These are phyloP conservation scores for Apteryx mantelli DNA, from an alignment of 2,113 vertebrate species.

Conservation along the genomic window DNA sequence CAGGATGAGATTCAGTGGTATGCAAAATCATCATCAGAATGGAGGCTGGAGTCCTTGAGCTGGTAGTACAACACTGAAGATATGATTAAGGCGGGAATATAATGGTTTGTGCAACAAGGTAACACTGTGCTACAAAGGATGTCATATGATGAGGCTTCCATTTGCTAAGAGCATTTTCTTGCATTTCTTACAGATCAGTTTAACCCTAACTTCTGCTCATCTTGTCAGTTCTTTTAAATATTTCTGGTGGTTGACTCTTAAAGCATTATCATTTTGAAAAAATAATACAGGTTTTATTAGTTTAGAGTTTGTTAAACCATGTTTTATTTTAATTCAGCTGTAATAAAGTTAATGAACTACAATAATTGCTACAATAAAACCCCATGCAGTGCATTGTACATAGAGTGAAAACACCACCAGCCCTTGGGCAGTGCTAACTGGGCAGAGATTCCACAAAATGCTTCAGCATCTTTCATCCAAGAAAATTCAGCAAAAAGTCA, in stretches of 20 bases:
- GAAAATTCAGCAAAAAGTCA: background rate
- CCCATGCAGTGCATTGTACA: background rate
- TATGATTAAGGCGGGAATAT: background rate
- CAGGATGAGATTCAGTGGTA: background rate
- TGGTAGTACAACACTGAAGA: background rate
- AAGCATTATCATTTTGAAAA: slow-evolving; percentile 28
- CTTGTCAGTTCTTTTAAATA: background rate
- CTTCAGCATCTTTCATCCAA: background rate
- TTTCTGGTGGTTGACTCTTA: background rate
- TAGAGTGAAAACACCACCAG: background rate
- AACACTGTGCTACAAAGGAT: background rate
- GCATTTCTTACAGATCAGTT: background rate
- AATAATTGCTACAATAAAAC: slow-evolving; percentile 64
- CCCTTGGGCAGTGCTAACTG: slow-evolving; percentile 18
- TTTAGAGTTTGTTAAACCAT: slow-evolving; percentile 62
- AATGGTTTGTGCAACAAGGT: background rate
- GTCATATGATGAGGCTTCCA: background rate
- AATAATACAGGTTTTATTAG: slow-evolving; percentile 48
- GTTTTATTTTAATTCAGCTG: slow-evolving; percentile 62
- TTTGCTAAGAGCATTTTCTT: background rate
- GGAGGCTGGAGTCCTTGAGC: background rate
- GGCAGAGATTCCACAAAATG: background rate
- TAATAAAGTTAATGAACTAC: slow-evolving; percentile 72
- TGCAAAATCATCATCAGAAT: background rate
- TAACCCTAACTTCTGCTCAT: background rate